A percentile compares a stretch with the other conserved stretches of the same genome.
phyloP scores from a whole-genome alignment of 1,140 invertebrate species.

The Listronotus oregonensis region DNA sequence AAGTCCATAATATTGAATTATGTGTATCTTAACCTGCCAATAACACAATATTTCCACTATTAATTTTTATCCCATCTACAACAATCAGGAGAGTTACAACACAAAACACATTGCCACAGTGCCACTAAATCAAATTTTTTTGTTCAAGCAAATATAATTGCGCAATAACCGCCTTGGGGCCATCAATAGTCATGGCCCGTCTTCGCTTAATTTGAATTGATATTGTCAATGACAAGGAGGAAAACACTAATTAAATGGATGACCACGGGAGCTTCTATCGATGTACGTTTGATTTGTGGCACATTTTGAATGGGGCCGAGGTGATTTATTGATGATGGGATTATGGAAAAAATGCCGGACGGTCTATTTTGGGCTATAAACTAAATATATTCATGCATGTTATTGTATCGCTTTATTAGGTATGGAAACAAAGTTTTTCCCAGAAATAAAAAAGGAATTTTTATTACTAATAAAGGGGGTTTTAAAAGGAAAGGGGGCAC shows the following conservation, averaged over 20 bases:
- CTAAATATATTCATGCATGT: too few species aligned
- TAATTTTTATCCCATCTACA: conserved; percentile 19
- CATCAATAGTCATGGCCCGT: conserved; percentile 22
- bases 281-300: conserved; percentile 22
- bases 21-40: conserved; percentile 9
- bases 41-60: conserved; percentile 8
- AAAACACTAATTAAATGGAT: conserved; percentile 27
- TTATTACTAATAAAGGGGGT: too few species aligned
- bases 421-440: too few species aligned
- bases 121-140: conserved; percentile 32
- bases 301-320: neutral
- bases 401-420: too few species aligned
- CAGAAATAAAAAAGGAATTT: too few species aligned
- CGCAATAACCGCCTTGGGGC: conserved; percentile 20
- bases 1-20: too few species aligned
- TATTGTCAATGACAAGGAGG: conserved; percentile 28
- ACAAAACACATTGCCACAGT: neutral
- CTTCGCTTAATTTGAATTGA: conserved; percentile 30
- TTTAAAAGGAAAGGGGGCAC: too few species aligned
- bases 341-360: too few species aligned
- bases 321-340: neutral
- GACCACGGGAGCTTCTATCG: conserved; percentile 12
- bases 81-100: conserved; percentile 1
- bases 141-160: conserved; percentile 31
- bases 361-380: too few species aligned